These are phyloP conservation scores for Stenichneumon culpator DNA, from an alignment of 2,888 invertebrate species.

Conservation along the genomic window DNA sequence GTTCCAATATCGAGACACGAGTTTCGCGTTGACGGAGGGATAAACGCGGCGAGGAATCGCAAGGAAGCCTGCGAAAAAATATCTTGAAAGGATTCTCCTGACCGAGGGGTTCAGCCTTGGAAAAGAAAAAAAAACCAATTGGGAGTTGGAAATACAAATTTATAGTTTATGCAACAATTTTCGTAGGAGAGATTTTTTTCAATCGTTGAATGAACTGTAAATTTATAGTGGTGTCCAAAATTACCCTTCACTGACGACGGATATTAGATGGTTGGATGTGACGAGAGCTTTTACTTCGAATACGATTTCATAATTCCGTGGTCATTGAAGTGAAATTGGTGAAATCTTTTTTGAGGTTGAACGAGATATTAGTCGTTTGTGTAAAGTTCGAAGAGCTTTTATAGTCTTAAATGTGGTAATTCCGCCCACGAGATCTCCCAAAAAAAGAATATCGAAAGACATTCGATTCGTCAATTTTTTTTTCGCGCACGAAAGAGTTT, in stretches of 20 bases:
- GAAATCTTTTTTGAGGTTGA: neutral
- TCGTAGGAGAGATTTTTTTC: neutral
- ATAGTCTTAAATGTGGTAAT: slow-evolving; percentile 33
- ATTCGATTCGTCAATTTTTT: slow-evolving; percentile 9
- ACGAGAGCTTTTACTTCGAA: neutral
- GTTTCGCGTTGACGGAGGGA: neutral
- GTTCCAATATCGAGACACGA: neutral
- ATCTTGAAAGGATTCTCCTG: neutral
- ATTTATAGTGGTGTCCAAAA: neutral
- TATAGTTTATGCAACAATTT: neutral
- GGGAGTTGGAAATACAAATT: neutral
- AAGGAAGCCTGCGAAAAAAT: neutral
- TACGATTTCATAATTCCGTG: neutral
- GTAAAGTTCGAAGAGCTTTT: slow-evolving; percentile 14
- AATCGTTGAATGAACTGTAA: neutral
- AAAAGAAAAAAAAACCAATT: neutral
- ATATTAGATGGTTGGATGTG: neutral
- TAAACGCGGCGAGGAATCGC: neutral
- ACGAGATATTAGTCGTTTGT: neutral
- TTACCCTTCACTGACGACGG: neutral
- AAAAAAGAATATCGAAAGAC: slow-evolving; percentile 4
- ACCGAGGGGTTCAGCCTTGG: neutral
- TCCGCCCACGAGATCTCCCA: slow-evolving; percentile 38
- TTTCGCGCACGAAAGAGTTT: neutral
- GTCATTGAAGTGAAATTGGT: neutral